Base-by-base conservation (phyloP, 64 coral and sea anemone species). In the Pocillopora damicornis region DNA sequence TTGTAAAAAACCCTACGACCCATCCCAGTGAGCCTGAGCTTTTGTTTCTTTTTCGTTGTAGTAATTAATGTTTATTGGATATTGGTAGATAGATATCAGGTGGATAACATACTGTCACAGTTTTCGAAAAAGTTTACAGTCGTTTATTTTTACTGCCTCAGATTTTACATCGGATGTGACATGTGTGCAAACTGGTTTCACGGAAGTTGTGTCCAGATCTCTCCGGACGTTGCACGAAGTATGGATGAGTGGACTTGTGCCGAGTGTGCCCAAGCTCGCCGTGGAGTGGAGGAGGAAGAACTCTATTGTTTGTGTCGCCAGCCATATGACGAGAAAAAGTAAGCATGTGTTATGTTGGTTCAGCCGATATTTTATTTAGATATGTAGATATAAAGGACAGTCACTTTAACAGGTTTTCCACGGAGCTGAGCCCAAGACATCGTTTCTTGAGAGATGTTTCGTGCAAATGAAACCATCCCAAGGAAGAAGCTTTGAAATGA, bases 161-260 rank as follows among this genome's bases (percentile, higher is more conserved):
- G 97, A 80, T 99, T 99, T 78, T 99, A 99, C 80, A 89, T 99
- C 58, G 97, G 97, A 0, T 99, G 97, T 86, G 97, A 99, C 79
- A 71, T 99, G 60, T 99, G 97, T 81, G 93, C 93, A 8, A 99
- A 99, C 91, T 99, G 97, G 97, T 99, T 99, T 56, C 97, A 99
- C 25, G 97, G 97, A 60, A 51, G 81, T 15, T 99, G 97, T 93
- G 93, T 99, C 59, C 89, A 91, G 37, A 88, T 99, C 57, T 88
- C 83, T 13, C 88, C 93, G 16, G 93, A 95, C 61, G 82, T 35
- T 37, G 97, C 97, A 2, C 75, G 78, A 23, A 80, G n/a, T 51
- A 95, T 99, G 93, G 93, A 95, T 20, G 90, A 99, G 51, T 99
- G 87, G 76, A 90, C 87, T 4, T 99, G 97, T 76, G 62, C 63